Base-by-base conservation (phyloP, 2,888 invertebrate species). In the Drosophila colorata region DNA sequence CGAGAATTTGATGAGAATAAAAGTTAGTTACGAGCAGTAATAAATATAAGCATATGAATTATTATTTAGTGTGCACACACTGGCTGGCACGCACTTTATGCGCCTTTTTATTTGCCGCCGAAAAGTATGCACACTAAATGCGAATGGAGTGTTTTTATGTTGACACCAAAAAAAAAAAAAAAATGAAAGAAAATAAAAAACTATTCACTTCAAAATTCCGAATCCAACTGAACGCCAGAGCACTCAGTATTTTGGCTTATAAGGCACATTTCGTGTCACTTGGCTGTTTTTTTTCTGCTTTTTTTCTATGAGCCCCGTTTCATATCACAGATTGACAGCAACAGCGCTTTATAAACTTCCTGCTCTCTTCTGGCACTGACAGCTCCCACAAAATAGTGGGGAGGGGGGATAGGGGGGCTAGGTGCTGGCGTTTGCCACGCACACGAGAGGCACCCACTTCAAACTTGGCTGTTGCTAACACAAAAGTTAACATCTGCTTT, bases 291-390 rank as follows among this genome's bases (percentile, higher is more conserved):
- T 64, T 55, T 37, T 48, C n/a, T n/a, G n/a, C n/a, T 28, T 47
- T 40, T 56, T 47, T 41, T 52, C 16, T 48, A 28, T 44, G 31
- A 38, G 44, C 49, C 38, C 63, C 47, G 16, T 57, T 69, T 60
- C 72, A 84, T 84, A 87, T 90, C 80, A 74, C 66, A 90, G 90
- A 87, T 87, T 87, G 87, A 87, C 90, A 87, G 87, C 77, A 65
- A 61, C 56, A 69, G 69, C 25, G 56, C 53, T 55, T 40, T 31
- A 57, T 55, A 59, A 69, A 60, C 70, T 78, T 80, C 49, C 66
- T 77, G 66, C 72, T 60, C 81, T 79, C 44, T 58, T 47, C 37
- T 44, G 47, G 44, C 81, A 59, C 73, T 83, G 80, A 80, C 80
- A 80, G 72, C 40, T 35, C 51, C 40, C 16, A 41, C 49, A n/a